phyloP scores from a whole-genome alignment of 2,113 vertebrate genomes.

The Genyomyrus donnyi region DNA sequence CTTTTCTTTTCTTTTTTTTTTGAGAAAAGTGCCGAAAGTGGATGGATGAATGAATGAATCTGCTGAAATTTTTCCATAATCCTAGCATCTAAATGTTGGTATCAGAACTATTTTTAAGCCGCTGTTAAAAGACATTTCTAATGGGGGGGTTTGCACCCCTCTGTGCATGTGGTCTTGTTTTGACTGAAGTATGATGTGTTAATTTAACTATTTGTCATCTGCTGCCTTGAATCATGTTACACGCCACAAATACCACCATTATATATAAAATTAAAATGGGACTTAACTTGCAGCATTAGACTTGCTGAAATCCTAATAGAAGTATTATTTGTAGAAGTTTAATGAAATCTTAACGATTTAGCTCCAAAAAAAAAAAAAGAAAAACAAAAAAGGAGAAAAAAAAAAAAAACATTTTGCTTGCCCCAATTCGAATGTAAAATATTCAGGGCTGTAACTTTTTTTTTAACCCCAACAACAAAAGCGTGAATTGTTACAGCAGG shows the following conservation, averaged over 20 bases:
- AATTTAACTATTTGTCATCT: neutral
- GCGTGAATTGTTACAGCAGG: neutral
- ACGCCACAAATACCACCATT: neutral
- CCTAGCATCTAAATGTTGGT: slow-evolving; percentile 1
- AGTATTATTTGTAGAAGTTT: slow-evolving; percentile 3
- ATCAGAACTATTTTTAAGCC: neutral
- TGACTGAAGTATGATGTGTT: neutral
- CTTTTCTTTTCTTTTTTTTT: neutral
- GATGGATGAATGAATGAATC: neutral
- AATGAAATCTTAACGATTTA: neutral
- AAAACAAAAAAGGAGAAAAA: neutral
- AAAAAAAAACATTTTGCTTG: neutral
- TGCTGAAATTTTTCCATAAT: neutral
- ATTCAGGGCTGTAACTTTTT: neutral
- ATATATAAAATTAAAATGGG: slow-evolving; percentile 6
- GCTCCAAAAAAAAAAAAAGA: neutral
- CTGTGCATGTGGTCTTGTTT: slow-evolving; percentile 3
- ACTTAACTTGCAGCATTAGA: neutral
- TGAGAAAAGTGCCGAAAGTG: neutral
- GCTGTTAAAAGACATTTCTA: neutral
- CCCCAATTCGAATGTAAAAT: neutral
- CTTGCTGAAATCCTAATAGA: neutral
- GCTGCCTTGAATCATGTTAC: neutral
- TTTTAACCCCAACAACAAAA: neutral
- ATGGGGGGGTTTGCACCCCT: neutral